These are phyloP conservation scores for Octopus sinensis DNA, from an alignment of 1,140 invertebrate genomes.

Conservation along the genomic window DNA sequence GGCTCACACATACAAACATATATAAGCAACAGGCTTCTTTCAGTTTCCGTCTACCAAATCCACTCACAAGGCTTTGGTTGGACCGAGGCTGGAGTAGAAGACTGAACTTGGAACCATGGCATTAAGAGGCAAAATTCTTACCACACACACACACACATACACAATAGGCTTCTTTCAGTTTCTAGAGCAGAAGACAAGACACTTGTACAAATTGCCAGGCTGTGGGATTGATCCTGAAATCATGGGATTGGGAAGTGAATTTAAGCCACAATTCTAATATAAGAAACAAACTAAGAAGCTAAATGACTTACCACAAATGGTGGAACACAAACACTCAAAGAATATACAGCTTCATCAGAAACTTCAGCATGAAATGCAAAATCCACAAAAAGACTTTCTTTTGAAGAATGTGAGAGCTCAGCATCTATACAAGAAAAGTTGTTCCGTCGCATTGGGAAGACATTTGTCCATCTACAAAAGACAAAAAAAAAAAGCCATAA, in stretches of 20 bases:
- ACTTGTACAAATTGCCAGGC: too few relatives aligned
- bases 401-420: constrained; percentile 31
- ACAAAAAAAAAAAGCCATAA: background rate
- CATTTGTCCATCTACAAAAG: constrained; percentile 38
- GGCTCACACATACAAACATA: too few relatives aligned
- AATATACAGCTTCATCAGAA: constrained; percentile 35
- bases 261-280: background rate
- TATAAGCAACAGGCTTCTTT: too few relatives aligned
- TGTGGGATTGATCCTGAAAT: background rate
- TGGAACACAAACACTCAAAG: constrained; percentile 43
- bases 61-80: too few relatives aligned
- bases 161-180: too few relatives aligned
- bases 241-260: background rate
- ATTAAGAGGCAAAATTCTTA: too few relatives aligned
- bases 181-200: too few relatives aligned
- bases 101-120: too few relatives aligned
- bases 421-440: constrained; percentile 43
- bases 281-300: background rate
- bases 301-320: constrained; percentile 40
- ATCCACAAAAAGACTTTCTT: constrained; percentile 26
- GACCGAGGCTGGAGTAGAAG: too few relatives aligned
- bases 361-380: constrained; percentile 39
- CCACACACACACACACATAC: too few relatives aligned
- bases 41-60: too few relatives aligned
- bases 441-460: constrained; percentile 39